These are phyloP conservation scores for Onychomys torridus DNA, from an alignment of 2,797 vertebrate species.

Conservation along the genomic window DNA sequence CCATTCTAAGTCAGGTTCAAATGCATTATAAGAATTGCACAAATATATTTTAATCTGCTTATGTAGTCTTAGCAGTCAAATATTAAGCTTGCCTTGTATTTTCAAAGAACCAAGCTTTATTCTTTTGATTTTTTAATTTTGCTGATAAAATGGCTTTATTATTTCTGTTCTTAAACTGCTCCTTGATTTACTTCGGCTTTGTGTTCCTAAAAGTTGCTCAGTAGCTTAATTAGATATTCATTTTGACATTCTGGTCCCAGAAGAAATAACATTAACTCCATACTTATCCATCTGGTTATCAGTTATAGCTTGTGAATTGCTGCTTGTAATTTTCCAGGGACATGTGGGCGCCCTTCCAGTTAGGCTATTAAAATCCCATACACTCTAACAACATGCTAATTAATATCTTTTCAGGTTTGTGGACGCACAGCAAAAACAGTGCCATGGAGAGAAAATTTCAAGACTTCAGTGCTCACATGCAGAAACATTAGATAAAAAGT, in stretches of 20 bases:
- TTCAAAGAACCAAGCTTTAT: conserved; percentile 66
- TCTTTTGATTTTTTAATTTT: conserved; percentile 76
- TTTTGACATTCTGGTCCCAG: conserved; percentile 86
- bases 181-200: conserved; percentile 84
- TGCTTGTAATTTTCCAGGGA: conserved; percentile 85
- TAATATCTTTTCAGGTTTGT: conserved; percentile 81
- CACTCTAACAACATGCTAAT: conserved; percentile 87
- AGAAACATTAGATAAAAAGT: conserved; percentile 68
- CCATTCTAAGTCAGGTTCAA: conserved; percentile 32
- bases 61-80: conserved; percentile 41
- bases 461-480: conserved; percentile 61
- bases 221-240: conserved; percentile 85
- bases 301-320: conserved; percentile 84
- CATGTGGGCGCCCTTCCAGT: conserved; percentile 84
- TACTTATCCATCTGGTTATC: conserved; percentile 89
- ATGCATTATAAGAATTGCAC: neutral
- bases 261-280: conserved; percentile 87
- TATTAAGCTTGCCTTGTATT: conserved; percentile 81
- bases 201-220: conserved; percentile 73
- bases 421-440: conserved; percentile 71
- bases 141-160: conserved; percentile 81
- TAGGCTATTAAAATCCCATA: conserved; percentile 86
- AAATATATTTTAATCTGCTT: conserved; percentile 57
- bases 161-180: conserved; percentile 76
- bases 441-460: conserved; percentile 41